Evolutionary conservation across 2,113 vertebrate genomes (phyloP).

Genomic region (Nymphicus hollandicus): DNA sequence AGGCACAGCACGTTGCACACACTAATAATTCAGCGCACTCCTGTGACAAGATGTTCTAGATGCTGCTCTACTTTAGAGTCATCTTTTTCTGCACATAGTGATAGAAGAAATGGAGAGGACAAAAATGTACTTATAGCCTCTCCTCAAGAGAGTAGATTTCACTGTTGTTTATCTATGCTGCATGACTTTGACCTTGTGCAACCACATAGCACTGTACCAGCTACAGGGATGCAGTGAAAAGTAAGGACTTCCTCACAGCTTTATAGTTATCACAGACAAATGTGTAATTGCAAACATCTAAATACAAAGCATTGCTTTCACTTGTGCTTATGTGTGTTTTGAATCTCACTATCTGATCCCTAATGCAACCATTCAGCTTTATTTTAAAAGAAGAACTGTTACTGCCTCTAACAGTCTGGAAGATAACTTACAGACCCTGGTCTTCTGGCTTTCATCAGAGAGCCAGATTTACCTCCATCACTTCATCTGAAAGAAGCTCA

Average conservation of each 20-base stretch:
- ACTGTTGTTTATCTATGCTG: neutral
- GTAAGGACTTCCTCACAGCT: neutral
- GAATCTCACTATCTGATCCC: neutral
- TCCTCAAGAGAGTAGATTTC: neutral
- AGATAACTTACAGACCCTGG: neutral
- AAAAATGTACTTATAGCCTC: neutral
- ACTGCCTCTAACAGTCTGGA: neutral
- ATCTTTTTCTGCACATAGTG: neutral
- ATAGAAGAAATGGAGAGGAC: neutral
- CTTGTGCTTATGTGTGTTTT: neutral
- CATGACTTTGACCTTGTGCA: neutral
- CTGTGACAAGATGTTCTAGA: neutral
- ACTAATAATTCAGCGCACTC: neutral
- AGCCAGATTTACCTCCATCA: constrained; percentile 6
- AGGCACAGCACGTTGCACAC: neutral
- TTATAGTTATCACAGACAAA: neutral
- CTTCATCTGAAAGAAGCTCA: constrained; percentile 16
- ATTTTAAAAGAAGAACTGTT: neutral
- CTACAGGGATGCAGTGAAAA: neutral
- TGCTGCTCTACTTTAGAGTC: neutral
- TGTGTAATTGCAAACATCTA: neutral
- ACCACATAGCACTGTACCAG: neutral
- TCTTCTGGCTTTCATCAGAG: neutral
- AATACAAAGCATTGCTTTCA: neutral
- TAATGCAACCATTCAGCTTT: neutral